Base-by-base conservation (phyloP, 2,888 invertebrate species). In the Rutpela maculata region DNA sequence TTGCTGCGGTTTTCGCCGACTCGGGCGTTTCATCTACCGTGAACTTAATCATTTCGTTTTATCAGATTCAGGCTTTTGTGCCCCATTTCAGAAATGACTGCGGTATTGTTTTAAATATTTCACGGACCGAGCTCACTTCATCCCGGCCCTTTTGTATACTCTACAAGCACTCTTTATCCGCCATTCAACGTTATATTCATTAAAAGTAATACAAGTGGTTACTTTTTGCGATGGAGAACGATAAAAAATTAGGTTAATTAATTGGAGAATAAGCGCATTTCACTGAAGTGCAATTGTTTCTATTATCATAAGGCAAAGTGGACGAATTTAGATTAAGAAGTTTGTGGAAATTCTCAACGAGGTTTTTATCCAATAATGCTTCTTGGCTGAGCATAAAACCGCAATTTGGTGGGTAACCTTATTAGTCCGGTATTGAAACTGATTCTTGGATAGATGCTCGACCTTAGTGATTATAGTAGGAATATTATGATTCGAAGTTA, bases 41-140 rank as follows among this genome's bases (percentile, higher is more conserved):
- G 55, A 72, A 72, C 59, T 72, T 72, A 72, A 72, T 63, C 72
- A 72, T 72, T 72, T 72, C 72, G 55, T 72, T 72, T 72, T 72
- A 72, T 72, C 72, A 55, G 72, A 63, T 63, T 31, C 71, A 5
- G 71, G 71, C 62, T 26, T 71, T 62, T 59, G 63, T 62, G 55
- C 22, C 50, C 22, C 65, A 26, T 62, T 71, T 62, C 71, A 17
- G 63, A 63, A 72, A 72, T 55, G 62, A 31, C 63, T 72, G 72
- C 63, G 63, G 72, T 72, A 72, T 72, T 72, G 72, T 72, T 72
- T 62, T 72, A 55, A 72, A 62, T 72, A 72, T 72, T 72, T 72
- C 59, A 72, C 43, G 17, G 43, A 43, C 60, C 56, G 12, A 18
- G 31, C 57, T 22, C 35, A 11, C n/a, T 50, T 38, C 38, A 60